These are phyloP conservation scores for Cotesia typhae DNA, from an alignment of 1,140 invertebrate species.

Conservation along the genomic window DNA sequence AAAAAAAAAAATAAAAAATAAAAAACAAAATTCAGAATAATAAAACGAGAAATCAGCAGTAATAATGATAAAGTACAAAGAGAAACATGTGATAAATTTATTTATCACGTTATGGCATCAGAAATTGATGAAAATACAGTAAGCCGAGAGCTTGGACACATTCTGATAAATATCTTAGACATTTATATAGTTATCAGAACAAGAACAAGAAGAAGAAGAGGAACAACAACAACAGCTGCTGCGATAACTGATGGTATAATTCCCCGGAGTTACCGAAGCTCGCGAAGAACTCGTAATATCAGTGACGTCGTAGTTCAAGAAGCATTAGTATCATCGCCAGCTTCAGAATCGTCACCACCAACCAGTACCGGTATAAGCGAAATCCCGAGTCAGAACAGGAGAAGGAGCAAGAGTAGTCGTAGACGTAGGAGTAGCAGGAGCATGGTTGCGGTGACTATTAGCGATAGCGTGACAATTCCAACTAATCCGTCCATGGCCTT, in stretches of 20 bases:
- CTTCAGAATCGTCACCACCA: constrained; percentile 16
- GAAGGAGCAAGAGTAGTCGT: too few relatives aligned
- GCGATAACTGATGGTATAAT: constrained; percentile 37
- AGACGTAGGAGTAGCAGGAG: too few relatives aligned
- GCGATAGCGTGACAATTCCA: constrained; percentile 52
- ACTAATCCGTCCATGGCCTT: constrained; percentile 59
- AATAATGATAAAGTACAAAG: too few relatives aligned
- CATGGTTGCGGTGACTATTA: constrained; percentile 54
- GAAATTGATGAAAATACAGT: constrained; percentile 27
- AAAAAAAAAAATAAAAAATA: too few relatives aligned
- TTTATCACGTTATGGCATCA: constrained; percentile 26
- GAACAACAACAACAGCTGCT: constrained; percentile 9
- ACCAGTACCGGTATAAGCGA: too few relatives aligned
- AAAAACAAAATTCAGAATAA: too few relatives aligned
- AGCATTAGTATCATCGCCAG: constrained; percentile 47
- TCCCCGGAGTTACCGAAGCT: constrained; percentile 37
- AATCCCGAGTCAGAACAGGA: too few relatives aligned
- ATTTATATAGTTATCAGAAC: constrained; percentile 38
- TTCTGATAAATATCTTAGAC: constrained; percentile 42
- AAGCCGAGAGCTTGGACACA: constrained; percentile 45
- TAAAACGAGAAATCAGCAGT: too few relatives aligned
- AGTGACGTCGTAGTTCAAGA: constrained; percentile 13
- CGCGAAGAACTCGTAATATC: constrained; percentile 18
- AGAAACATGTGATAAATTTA: too few relatives aligned
- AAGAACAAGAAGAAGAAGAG: constrained; percentile 16